phyloP scores from a whole-genome alignment of 2,888 invertebrate species.

The Urechis unicinctus region DNA sequence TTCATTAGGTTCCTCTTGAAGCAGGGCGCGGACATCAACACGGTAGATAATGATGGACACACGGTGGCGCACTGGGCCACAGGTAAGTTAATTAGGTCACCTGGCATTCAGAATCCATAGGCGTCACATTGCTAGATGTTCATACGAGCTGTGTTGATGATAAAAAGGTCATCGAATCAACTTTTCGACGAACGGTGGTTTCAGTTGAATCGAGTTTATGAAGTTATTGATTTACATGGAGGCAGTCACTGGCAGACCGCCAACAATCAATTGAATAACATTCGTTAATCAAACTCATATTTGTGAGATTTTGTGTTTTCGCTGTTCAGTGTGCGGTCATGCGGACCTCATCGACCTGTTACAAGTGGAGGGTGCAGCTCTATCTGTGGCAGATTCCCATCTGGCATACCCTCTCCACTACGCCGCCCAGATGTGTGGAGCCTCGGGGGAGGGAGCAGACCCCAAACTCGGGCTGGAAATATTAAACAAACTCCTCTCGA shows the following conservation, averaged over 20 bases:
- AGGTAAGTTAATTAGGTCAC: conserved; percentile 58
- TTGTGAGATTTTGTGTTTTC: background rate
- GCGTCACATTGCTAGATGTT: background rate
- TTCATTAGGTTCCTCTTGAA: conserved; percentile 72
- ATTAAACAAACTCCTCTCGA: conserved; percentile 67
- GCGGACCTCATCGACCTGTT: conserved; percentile 80
- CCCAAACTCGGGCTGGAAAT: conserved; percentile 66
- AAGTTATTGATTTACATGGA: too few relatives aligned
- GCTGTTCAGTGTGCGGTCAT: conserved; percentile 74
- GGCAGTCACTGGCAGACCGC: background rate
- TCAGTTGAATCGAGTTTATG: too few relatives aligned
- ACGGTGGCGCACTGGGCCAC: conserved; percentile 98
- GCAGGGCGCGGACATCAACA: conserved; percentile 81
- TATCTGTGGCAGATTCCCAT: conserved; percentile 83
- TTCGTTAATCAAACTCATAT: background rate
- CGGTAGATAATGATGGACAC: conserved; percentile 87
- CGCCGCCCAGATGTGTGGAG: conserved; percentile 89
- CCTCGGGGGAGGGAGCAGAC: conserved; percentile 28
- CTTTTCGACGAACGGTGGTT: too few relatives aligned
- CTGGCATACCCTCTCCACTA: conserved; percentile 95
- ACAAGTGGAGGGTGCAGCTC: conserved; percentile 74
- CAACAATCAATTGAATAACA: background rate
- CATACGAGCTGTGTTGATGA: too few relatives aligned
- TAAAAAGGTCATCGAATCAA: too few relatives aligned
- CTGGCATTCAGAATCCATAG: background rate